These are phyloP conservation scores for Carcina quercana DNA, from an alignment of 2,888 invertebrate genomes.

Conservation along the genomic window DNA sequence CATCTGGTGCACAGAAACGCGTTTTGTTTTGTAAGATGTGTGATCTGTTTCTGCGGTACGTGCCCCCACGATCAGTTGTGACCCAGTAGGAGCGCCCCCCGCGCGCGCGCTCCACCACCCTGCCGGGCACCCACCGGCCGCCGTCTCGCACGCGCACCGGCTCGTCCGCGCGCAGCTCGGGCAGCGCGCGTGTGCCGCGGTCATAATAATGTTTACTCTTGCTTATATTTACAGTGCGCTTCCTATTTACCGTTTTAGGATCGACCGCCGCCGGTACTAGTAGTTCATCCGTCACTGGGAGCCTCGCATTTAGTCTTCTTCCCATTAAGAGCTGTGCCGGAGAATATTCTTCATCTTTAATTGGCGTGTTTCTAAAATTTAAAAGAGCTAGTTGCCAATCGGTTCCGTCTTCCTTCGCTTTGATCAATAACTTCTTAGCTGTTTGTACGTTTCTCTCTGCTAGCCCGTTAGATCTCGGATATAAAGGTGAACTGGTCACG, in stretches of 20 bases:
- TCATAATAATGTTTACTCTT: conserved; percentile 4
- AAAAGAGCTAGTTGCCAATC: conserved; percentile 9
- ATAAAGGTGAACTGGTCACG: conserved; percentile 5
- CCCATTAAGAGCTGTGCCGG: conserved; percentile 8
- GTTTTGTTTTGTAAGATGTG: too few relatives aligned
- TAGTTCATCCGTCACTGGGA: not conserved
- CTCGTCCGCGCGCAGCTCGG: not conserved
- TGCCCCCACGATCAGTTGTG: conserved; percentile 5
- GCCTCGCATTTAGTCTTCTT: not conserved
- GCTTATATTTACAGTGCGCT: not conserved
- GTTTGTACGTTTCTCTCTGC: conserved; percentile 6
- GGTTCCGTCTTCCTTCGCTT: conserved; percentile 3
- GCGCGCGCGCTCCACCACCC: not conserved
- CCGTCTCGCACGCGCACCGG: not conserved
- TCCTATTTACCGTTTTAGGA: not conserved
- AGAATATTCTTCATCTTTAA: conserved; percentile 3
- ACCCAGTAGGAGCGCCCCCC: conserved; percentile 7
- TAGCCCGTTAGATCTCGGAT: conserved; percentile 8
- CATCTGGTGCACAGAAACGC: too few relatives aligned
- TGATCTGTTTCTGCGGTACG: conserved; percentile 4
- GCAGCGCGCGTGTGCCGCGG: not conserved
- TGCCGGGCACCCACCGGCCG: not conserved
- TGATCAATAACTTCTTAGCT: conserved; percentile 3
- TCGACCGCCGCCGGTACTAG: not conserved
- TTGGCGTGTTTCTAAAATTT: conserved; percentile 3